phyloP scores from a whole-genome alignment of 2,888 invertebrate genomes.

The Acleris sparsana region DNA sequence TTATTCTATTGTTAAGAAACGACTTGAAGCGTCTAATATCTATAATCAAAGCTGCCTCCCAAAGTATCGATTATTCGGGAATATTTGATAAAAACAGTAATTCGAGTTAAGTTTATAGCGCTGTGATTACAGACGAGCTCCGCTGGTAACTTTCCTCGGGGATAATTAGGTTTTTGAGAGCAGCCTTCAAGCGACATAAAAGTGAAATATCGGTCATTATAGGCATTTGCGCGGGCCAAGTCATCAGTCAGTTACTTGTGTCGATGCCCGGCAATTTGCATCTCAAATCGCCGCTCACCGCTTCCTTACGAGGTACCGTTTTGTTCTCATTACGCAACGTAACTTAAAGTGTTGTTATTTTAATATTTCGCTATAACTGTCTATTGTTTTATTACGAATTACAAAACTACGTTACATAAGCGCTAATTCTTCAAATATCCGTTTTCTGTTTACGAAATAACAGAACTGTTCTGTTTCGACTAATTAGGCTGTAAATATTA shows the following conservation, averaged over 20 bases:
- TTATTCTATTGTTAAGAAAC: slow-evolving; percentile 53
- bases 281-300: slow-evolving; percentile 46
- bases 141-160: slow-evolving; percentile 51
- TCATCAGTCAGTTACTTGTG: slow-evolving; percentile 45
- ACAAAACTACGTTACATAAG: slow-evolving; percentile 50
- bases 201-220: slow-evolving; percentile 61
- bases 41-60: slow-evolving; percentile 50
- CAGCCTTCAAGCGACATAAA: slow-evolving; percentile 56
- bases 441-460: slow-evolving; percentile 19
- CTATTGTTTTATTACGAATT: slow-evolving; percentile 59
- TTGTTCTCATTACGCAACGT: slow-evolving; percentile 48
- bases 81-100: slow-evolving; percentile 59
- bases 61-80: slow-evolving; percentile 53
- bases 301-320: slow-evolving; percentile 41
- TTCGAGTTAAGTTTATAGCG: slow-evolving; percentile 58
- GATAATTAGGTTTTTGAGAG: slow-evolving; percentile 60
- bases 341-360: slow-evolving; percentile 39
- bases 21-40: slow-evolving; percentile 47
- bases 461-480: slow-evolving; percentile 38
- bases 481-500: slow-evolving; percentile 48
- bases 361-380: slow-evolving; percentile 45
- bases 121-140: slow-evolving; percentile 55
- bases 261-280: slow-evolving; percentile 52
- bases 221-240: slow-evolving; percentile 49
- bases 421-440: not conserved